A percentile compares a stretch with the other conserved stretches of the same genome.
These are phyloP conservation scores for Pituophis catenifer DNA, from an alignment of 2,113 vertebrate species.

Conservation along the genomic window DNA sequence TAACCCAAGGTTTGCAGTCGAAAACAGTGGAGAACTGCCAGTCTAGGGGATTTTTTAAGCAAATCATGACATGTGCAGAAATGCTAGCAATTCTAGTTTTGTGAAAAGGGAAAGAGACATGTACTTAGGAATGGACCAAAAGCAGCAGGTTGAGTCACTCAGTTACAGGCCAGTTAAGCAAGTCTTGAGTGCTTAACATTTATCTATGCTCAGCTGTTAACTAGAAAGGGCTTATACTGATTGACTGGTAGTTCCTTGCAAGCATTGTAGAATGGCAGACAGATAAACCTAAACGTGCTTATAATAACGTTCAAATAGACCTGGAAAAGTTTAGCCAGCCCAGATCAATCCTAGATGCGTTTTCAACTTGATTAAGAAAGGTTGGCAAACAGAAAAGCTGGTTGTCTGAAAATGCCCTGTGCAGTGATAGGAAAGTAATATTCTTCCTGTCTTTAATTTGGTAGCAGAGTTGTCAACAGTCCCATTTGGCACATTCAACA, in stretches of 20 bases:
- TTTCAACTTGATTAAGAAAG: not conserved
- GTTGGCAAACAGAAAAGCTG: not conserved
- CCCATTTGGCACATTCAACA: too few relatives aligned
- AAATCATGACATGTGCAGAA: not conserved
- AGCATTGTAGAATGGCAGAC: not conserved
- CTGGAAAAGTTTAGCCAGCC: not conserved
- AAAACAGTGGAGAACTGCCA: not conserved
- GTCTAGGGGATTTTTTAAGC: not conserved
- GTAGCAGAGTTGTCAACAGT: not conserved
- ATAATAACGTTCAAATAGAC: not conserved
- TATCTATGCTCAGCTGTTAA: not conserved
- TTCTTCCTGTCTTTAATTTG: not conserved
- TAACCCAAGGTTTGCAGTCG: not conserved
- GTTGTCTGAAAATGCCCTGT: not conserved
- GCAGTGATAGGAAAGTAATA: not conserved
- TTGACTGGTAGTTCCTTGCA: not conserved
- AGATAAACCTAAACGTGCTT: not conserved
- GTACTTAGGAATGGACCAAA: not conserved
- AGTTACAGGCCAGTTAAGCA: not conserved
- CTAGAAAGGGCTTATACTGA: not conserved
- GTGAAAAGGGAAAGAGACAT: not conserved
- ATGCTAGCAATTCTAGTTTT: not conserved
- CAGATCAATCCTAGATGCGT: not conserved
- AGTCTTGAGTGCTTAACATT: not conserved
- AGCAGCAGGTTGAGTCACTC: not conserved